phyloP scores from a whole-genome alignment of 2,113 vertebrate genomes.

The Puntigrus tetrazona region DNA sequence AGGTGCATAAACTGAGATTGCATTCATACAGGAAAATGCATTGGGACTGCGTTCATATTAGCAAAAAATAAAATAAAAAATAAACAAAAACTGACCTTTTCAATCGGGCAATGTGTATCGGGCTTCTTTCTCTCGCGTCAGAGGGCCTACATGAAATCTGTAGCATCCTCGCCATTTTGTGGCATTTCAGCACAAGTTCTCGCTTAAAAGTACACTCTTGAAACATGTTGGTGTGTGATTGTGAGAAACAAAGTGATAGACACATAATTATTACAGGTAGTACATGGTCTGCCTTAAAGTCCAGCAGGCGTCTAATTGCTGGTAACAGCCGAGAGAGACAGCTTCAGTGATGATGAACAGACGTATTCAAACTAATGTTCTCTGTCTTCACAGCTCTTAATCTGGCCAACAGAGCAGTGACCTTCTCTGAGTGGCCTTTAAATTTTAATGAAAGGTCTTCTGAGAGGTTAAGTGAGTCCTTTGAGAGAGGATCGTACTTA shows the following conservation, averaged over 20 bases:
- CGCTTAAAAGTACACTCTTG: no score
- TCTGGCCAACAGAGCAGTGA: slow-evolving; percentile 26
- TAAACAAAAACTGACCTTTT: not conserved
- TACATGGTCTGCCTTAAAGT: not conserved
- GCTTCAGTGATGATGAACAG: slow-evolving; percentile 19
- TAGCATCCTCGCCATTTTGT: not conserved
- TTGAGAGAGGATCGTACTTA: slow-evolving; percentile 27
- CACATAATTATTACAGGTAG: not conserved
- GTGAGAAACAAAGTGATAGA: not conserved
- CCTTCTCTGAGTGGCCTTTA: slow-evolving; percentile 46
- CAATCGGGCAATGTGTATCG: no score
- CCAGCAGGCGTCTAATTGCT: not conserved
- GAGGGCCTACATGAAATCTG: not conserved
- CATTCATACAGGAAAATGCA: no score
- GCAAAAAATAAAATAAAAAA: no score
- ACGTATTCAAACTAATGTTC: slow-evolving; percentile 42
- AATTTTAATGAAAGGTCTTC: slow-evolving; percentile 54
- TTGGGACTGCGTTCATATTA: no score
- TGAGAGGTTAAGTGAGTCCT: slow-evolving; percentile 42
- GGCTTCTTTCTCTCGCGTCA: rapidly evolving
- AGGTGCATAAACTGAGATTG: no score
- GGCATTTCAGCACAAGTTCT: not conserved
- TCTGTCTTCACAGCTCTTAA: slow-evolving; percentile 45
- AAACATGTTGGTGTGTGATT: not conserved
- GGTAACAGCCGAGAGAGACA: not conserved